A percentile compares a stretch with the other conserved stretches of the same genome.
Conservation (phyloP, 2,797 vertebrate genomes). For the Micromesistius poutassou region DNA sequence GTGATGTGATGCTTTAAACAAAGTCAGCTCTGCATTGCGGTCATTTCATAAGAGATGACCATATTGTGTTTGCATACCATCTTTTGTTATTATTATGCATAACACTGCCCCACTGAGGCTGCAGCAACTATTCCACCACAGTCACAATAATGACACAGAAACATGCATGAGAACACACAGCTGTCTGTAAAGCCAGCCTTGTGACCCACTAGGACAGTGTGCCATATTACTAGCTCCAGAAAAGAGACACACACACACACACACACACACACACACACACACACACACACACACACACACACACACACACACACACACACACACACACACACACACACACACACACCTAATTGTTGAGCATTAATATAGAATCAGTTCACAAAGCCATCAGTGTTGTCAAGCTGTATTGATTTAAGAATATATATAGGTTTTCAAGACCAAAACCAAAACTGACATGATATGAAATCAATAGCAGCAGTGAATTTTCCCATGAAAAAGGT, state of each 20-base stretch:
- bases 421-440: neutral
- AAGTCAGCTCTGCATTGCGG: neutral
- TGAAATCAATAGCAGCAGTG: neutral
- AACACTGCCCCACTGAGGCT: neutral
- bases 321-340: neutral
- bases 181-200: neutral
- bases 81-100: neutral
- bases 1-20: neutral
- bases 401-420: neutral
- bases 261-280: neutral
- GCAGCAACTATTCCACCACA: neutral
- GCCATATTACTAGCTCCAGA: neutral
- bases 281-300: no score
- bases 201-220: neutral
- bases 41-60: neutral
- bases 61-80: neutral
- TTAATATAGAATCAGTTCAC: conserved; percentile 4
- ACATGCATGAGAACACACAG: neutral
- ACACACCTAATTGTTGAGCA: neutral
- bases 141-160: neutral
- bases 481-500: neutral
- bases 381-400: neutral
- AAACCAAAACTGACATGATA: neutral
- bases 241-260: neutral
- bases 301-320: neutral